Evolutionary conservation across 2,888 invertebrate species (phyloP), one percentile per base, ranked within the genome.

Genomic region (Campopleginae sp.): DNA sequence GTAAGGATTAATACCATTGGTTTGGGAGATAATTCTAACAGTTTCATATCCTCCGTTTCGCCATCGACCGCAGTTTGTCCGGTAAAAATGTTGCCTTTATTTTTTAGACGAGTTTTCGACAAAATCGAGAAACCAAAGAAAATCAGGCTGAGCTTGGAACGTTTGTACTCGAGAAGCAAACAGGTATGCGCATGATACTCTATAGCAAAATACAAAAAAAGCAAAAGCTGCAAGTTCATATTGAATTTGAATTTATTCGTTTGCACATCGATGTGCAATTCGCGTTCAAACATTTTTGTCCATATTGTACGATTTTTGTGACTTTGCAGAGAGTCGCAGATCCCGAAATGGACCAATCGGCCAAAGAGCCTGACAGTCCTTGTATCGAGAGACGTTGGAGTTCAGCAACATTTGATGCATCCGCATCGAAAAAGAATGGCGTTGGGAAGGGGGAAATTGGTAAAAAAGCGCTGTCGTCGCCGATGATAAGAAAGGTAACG

Each of bases 301-400:
- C 58, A 38, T 23, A 65, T 2, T 19, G 8, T 10, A 7, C 23
- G 7, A 12, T 44, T 61, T 46, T 48, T 23, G 14, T 14, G 19
- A 23, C 76, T 76, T 65, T 90, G 88, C 70, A 92, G 90, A 93
- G 91, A 85, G 63, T 79, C 7, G 74, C 66, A 1, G 82, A 88
- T 65, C 33, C 80, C 19, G 92, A 92, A 78, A 86, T 78, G 66
- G 89, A 90, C 14, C 51, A 84, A 31, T 87, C 88, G 0, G 88
- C 86, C 77, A 88, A 90, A 80, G 88, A 89, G 42, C 77, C 87
- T 83, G 82, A 89, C 33, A 91, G 91, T 42, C 89, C 91, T 2
- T 91, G 88, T 72, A 91, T 94, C 82, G 95, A 95, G 91, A 92
- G 95, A 66, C 94, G 95, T 63, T 95, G 95, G 95, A 95, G 95